Evolutionary conservation across 2,797 vertebrate genomes (phyloP).

Genomic region (Betta splendens): DNA sequence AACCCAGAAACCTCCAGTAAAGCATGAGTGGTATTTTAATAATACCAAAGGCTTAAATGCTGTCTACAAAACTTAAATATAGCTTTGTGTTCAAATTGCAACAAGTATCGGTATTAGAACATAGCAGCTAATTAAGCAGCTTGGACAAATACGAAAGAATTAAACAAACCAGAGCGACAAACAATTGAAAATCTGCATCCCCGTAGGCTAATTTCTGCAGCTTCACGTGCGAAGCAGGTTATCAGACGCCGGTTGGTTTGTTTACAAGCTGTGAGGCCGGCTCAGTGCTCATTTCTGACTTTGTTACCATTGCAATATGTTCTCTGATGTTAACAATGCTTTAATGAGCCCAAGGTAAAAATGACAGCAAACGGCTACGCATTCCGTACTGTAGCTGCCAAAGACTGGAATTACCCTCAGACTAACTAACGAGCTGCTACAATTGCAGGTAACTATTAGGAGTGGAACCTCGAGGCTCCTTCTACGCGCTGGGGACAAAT

Average conservation of each 20-base stretch:
- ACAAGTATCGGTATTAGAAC: background rate
- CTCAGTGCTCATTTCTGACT: background rate
- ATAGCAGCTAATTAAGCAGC: background rate
- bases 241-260: no score
- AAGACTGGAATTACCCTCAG: no score
- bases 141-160: background rate
- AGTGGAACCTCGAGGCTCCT: no score
- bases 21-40: background rate
- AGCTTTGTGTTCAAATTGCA: background rate
- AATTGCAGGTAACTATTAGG: no score
- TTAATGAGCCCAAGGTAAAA: background rate
- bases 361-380: background rate
- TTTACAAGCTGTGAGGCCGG: background rate
- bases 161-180: background rate
- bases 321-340: background rate
- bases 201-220: background rate
- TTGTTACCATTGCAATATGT: no score
- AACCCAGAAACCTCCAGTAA: slow-evolving; percentile 2
- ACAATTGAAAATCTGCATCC: background rate
- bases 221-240: background rate
- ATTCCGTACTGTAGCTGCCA: no score
- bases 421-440: no score
- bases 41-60: background rate
- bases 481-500: no score
- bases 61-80: background rate